Evolutionary conservation across 2,797 vertebrate genomes (phyloP), one percentile per base, ranked within the genome.

Genomic region (Emys orbicularis): DNA sequence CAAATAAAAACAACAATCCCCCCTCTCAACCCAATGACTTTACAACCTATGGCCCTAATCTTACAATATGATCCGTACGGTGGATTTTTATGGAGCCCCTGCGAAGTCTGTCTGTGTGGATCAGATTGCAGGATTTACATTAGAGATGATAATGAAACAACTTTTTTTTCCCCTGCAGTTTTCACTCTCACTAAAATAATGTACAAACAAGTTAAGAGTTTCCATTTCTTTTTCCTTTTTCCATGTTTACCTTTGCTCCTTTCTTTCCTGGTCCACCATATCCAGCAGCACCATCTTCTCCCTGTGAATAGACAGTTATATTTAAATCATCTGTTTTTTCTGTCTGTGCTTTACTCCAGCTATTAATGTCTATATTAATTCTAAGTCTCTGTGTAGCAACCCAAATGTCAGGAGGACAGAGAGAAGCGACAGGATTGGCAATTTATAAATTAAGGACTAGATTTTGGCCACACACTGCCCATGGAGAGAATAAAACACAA

Each of bases 221-320:
- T 29, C 41, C 25, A 19, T 37, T 53, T 56, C 79, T 44, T 6
- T 57, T 3, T 10, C 8, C 2, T 6, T 2, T 41, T 25, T 10
- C 44, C 9, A n/a, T 76, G 61, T 83, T 96, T 96, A 98, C 98
- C 95, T 98, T 98, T 81, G 83, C 79, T 81, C 98, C 98, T 95
- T 97, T 98, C 12, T 29, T 91, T 23, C 98, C 98, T 3, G 12
- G 9, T 34, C 5, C 7, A 3, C 98, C 98, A 3, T 95, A 94
- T 11, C 96, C 94, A 4, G 88, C 86, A 23, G 5, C 54, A 68
- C 98, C 98, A 12, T 98, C 90, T 2, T 84, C 87, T 31, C 98
- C 98, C 98, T 98, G 79, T 5, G 81, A 95, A 88, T 15, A 93
- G 61, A 95, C 25, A 29, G 74, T 86, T 13, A 11, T 52, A 56